Percentiles rank a stretch among this genome's conserved stretches.
Conservation (phyloP, 2,113 vertebrate species). For the Coregonus clupeaformis region DNA sequence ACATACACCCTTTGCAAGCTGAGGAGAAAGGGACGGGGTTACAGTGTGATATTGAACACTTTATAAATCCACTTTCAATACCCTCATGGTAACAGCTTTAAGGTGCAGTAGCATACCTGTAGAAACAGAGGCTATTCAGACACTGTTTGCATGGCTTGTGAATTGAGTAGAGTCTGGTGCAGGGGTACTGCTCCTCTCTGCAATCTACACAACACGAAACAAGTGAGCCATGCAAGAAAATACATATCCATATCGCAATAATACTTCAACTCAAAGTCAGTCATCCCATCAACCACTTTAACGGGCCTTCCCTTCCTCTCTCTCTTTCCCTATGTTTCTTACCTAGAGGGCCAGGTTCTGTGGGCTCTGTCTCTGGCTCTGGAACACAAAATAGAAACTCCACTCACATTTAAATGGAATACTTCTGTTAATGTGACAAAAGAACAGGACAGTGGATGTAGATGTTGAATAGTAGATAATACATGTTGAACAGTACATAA, state of each 20-base stretch:
- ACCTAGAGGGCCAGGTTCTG: conserved; percentile 92
- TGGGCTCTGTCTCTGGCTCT: conserved; percentile 83
- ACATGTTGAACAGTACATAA: no score
- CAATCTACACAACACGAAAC: conserved; percentile 76
- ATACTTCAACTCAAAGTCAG: not conserved
- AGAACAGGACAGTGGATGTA: conserved; percentile 3
- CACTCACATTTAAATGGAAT: not conserved
- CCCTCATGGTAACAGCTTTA: not conserved
- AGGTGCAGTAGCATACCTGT: conserved; percentile 73
- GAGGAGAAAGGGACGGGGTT: conserved; percentile 19
- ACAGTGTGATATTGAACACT: not conserved
- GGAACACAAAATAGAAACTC: conserved; percentile 29
- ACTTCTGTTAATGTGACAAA: not conserved
- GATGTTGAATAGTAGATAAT: not conserved
- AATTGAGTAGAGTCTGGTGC: conserved; percentile 94
- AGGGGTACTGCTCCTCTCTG: conserved; percentile 94
- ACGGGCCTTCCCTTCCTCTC: not conserved
- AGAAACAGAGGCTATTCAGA: conserved; percentile 92
- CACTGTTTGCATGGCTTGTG: conserved; percentile 97
- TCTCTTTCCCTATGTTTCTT: conserved; percentile 48
- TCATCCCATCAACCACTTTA: not conserved
- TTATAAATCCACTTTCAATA: not conserved
- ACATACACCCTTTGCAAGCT: conserved; percentile 91
- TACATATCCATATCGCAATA: conserved; percentile 51
- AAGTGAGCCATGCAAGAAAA: not conserved